Percentiles rank a stretch among this genome's conserved stretches.
Evolutionary conservation across 2,888 invertebrate genomes (phyloP).

Genomic region (Venustoraphidia nigricollis): DNA sequence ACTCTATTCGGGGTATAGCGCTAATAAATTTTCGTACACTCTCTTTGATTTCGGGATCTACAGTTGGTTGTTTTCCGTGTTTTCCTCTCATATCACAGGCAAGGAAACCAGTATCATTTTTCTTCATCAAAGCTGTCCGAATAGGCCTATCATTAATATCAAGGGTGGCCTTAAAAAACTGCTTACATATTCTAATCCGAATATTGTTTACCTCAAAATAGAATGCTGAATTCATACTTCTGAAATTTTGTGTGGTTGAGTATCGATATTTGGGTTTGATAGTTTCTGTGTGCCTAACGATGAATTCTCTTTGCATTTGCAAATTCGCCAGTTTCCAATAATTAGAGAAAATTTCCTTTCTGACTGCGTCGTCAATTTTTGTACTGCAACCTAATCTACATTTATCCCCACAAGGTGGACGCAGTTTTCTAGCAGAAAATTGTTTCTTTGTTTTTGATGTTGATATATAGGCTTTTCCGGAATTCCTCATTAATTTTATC

Average conservation of each 20-base stretch:
- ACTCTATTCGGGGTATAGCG: constrained; percentile 13
- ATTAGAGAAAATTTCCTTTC: not conserved
- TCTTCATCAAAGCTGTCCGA: constrained; percentile 9
- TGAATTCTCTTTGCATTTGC: constrained; percentile 3
- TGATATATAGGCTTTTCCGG: not conserved
- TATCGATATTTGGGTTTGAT: constrained; percentile 12
- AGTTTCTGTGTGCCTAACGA: not conserved
- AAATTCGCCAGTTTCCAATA: constrained; percentile 1
- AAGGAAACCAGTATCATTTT: constrained; percentile 5
- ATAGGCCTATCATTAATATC: constrained; percentile 12
- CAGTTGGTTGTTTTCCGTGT: constrained; percentile 12
- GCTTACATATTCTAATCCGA: constrained; percentile 10
- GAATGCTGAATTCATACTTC: constrained; percentile 11
- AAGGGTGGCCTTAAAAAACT: constrained; percentile 9
- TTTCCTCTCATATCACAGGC: constrained; percentile 8
- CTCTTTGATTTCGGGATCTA: constrained; percentile 11
- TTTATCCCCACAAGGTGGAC: constrained; percentile 2
- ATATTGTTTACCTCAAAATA: constrained; percentile 10
- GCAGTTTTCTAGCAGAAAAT: not conserved
- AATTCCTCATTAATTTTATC: constrained; percentile 1
- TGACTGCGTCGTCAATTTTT: not conserved
- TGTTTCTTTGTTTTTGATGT: not conserved
- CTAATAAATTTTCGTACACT: constrained; percentile 12
- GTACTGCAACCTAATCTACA: not conserved
- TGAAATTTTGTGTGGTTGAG: constrained; percentile 9